These are phyloP conservation scores for Heterotis niloticus DNA, from an alignment of 2,113 vertebrate genomes.

Conservation along the genomic window DNA sequence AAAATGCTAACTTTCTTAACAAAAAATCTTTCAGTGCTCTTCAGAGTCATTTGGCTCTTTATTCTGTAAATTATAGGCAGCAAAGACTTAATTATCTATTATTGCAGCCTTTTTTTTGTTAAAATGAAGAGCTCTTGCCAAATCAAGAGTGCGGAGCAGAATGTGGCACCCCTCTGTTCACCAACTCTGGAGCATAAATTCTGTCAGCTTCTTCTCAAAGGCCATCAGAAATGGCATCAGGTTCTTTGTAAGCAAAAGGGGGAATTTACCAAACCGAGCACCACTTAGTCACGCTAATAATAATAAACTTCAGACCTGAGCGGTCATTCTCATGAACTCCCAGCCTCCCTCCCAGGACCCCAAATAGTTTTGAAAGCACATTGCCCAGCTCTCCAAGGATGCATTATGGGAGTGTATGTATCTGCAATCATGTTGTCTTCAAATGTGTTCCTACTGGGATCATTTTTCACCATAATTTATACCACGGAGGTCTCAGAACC, in stretches of 20 bases:
- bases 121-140: neutral
- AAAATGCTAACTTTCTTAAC: neutral
- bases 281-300: no score
- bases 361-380: no score
- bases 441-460: no score
- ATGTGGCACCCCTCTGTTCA: neutral
- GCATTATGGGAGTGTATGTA: no score
- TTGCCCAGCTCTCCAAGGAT: no score
- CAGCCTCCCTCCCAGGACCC: no score
- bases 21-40: neutral
- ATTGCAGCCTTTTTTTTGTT: neutral
- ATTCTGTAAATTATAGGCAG: neutral
- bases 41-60: neutral
- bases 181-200: neutral
- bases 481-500: no score
- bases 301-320: no score
- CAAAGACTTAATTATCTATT: neutral
- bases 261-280: no score
- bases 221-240: neutral
- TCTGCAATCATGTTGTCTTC: no score
- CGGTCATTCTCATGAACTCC: no score
- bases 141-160: neutral
- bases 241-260: neutral
- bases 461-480: no score
- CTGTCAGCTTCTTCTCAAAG: neutral